Base-by-base conservation (phyloP, 2,888 invertebrate species). In the Tolmerus cingulatus region DNA sequence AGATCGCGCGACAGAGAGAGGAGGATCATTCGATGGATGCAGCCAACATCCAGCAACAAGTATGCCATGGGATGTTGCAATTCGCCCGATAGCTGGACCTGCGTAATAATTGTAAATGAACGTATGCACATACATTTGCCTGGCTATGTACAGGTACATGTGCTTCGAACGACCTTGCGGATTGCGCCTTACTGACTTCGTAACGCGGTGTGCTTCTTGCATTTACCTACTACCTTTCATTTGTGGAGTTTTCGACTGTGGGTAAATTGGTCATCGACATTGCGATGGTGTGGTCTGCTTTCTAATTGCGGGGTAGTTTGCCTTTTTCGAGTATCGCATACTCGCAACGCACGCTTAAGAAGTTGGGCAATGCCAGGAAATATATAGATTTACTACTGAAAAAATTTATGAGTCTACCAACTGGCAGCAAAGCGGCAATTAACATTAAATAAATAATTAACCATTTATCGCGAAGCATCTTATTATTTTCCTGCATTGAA, bases 101-200 rank as follows among this genome's bases (percentile, higher is more conserved):
- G 81, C 81, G 81, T 81, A 81, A 81, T 81, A 81, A 81, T 81
- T 12, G 23, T 81, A 81, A 81, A 51, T 55, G 81, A 55, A 81
- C 27, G 81, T 51, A 51, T 81, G n/a, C n/a, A n/a, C n/a, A n/a
- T n/a, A n/a, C n/a, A n/a, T n/a, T n/a, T n/a, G 34, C 46, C n/a
- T 51, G 27, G 23, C 51, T 27, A 12, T 12, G 81, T 79, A 23
- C 43, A 16, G 16, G 43, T 81, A 74, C 27, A 86, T 74, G 74
- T 46, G 43, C 85, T 46, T 43, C 43, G 34, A 74, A 86, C 74
- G 85, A 86, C 85, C 85, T 86, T 86, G 85, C 46, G 46, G 74
- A 74, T 16, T 74, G 74, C 34, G 85, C 85, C 27, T 86, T 30
- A 16, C 74, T 76, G 46, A 12, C 85, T 76, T 84, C 85, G 85